Conservation (phyloP, 2,113 vertebrate species). For the Burhinus oedicnemus region DNA sequence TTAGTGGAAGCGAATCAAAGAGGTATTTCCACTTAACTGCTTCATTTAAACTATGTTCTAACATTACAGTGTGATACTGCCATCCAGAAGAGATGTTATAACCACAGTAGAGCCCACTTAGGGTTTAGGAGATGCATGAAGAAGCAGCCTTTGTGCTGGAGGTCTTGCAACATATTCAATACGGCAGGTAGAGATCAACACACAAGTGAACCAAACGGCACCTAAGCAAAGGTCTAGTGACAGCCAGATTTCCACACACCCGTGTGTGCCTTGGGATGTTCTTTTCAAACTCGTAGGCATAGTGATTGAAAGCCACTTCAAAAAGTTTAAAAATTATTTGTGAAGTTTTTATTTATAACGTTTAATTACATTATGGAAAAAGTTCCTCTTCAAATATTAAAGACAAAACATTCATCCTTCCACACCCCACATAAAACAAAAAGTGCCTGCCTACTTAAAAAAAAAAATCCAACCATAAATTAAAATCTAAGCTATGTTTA, state of each 20-base stretch:
- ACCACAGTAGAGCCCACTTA: neutral
- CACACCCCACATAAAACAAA: neutral
- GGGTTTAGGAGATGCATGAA: neutral
- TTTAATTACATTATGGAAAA: neutral
- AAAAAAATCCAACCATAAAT: neutral
- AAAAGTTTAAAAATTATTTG: neutral
- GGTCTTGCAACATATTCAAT: accelerated
- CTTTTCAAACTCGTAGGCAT: neutral
- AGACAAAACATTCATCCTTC: neutral
- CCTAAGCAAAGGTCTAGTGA: neutral
- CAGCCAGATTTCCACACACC: neutral
- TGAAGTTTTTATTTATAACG: neutral
- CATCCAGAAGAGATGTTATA: neutral
- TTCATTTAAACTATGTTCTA: neutral
- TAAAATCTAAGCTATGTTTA: conserved; percentile 13
- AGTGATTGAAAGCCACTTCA: neutral
- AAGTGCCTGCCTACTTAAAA: neutral
- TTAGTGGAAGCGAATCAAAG: neutral
- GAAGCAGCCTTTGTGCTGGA: too few species aligned
- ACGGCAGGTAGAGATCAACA: neutral
- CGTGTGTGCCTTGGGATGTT: neutral
- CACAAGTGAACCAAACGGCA: accelerated
- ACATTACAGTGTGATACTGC: accelerated
- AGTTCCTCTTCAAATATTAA: neutral
- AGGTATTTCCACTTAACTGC: neutral